Evolutionary conservation across 2,888 invertebrate species (phyloP).

Genomic region (Aplocera efformata): DNA sequence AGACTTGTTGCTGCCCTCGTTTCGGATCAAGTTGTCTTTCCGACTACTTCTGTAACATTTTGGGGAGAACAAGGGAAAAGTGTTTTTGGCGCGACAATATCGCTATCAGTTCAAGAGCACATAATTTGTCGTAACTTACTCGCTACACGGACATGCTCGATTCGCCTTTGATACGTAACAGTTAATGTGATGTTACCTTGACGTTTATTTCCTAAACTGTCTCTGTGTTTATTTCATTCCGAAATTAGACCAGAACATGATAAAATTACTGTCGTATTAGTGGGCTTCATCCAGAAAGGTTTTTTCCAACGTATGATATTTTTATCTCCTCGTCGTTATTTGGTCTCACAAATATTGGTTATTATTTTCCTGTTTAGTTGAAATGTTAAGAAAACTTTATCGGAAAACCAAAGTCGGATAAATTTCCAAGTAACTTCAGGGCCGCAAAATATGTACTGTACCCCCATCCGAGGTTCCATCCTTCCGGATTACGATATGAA

Average conservation of each 20-base stretch:
- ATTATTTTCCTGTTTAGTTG: too few relatives aligned
- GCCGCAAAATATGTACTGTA: conserved; percentile 18
- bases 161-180: conserved; percentile 32
- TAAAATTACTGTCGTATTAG: conserved; percentile 20
- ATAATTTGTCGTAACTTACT: conserved; percentile 66
- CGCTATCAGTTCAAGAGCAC: conserved; percentile 63
- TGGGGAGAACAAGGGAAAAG: conserved; percentile 62
- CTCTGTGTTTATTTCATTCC: conserved; percentile 17
- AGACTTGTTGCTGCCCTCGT: conserved; percentile 72
- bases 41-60: conserved; percentile 65
- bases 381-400: conserved; percentile 9
- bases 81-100: conserved; percentile 65
- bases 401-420: conserved; percentile 13
- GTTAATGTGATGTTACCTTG: conserved; percentile 21
- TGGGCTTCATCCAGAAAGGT: conserved; percentile 7
- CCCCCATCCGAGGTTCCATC: conserved; percentile 17
- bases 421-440: conserved; percentile 14
- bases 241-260: conserved; percentile 15
- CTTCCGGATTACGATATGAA: conserved; percentile 24
- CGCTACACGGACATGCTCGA: conserved; percentile 46
- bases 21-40: conserved; percentile 72
- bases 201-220: conserved; percentile 32
- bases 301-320: conserved; percentile 11
- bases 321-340: conserved; percentile 6
- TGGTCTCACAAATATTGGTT: neutral